Percentiles rank a stretch among this genome's conserved stretches.
Conservation (phyloP, 92 coral and sea anemone genomes). For the Epizoanthus stellaris region DNA sequence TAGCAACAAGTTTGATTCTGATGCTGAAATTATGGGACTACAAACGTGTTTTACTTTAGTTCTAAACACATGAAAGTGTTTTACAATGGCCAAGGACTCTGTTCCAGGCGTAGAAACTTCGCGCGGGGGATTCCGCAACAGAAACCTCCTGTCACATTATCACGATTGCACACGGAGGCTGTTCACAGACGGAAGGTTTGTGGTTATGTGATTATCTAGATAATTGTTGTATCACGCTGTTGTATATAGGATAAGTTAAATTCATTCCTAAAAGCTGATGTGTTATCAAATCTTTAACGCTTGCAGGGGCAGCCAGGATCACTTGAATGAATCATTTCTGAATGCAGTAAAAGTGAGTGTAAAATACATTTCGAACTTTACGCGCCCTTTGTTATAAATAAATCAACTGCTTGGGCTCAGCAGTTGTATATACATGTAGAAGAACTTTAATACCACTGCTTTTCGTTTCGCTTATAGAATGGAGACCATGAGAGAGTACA, state of each 20-base stretch:
- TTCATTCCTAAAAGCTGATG: background rate
- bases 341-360: conserved; percentile 77
- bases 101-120: background rate
- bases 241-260: background rate
- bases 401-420: background rate
- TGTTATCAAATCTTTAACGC: conserved; percentile 19
- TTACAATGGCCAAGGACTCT: conserved; percentile 36
- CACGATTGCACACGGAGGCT: conserved; percentile 75
- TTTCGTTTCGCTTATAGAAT: conserved; percentile 55
- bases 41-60: background rate
- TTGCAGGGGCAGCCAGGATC: conserved; percentile 66
- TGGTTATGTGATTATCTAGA: background rate
- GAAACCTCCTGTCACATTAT: conserved; percentile 71
- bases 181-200: conserved; percentile 78
- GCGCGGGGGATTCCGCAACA: conserved; percentile 55
- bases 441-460: background rate
- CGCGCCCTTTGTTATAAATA: background rate
- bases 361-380: background rate
- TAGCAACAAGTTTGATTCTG: conserved; percentile 1
- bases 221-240: background rate
- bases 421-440: no score
- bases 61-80: conserved; percentile 9
- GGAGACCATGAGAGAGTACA: conserved; percentile 81
- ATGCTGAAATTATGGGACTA: conserved; percentile 4
- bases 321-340: conserved; percentile 72